Base-by-base conservation (phyloP, 1,140 invertebrate species). In the Philopotamus ludificatus region DNA sequence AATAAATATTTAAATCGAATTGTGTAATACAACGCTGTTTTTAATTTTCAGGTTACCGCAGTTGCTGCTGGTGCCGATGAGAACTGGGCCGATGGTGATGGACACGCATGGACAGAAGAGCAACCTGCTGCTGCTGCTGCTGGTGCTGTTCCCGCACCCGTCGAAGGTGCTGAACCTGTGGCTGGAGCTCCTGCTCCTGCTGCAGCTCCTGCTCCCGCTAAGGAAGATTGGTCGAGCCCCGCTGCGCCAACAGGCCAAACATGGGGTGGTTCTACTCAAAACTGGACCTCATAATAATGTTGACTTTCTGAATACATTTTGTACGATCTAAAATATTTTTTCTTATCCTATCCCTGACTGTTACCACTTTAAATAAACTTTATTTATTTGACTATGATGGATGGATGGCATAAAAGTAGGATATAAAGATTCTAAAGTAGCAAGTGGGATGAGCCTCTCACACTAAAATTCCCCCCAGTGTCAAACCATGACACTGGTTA, bases 261-360 rank as follows among this genome's bases (percentile, higher is more conserved):
- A 10, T 81, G 79, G 79, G 78, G 77, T 58, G 79, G 77, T 28
- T 73, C 75, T 23, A 70, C 74, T 9, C 76, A 77, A 59, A 76
- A 77, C 73, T 81, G 79, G 79, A 76, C 67, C 59, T 72, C 75
- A 10, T 68, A 68, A 55, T 28, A 39, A 22, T 26, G 26, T 8
- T 39, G 23, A 34, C 44, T n/a, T n/a, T n/a, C n/a, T n/a, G n/a
- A n/a, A n/a, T n/a, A n/a, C n/a, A n/a, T n/a, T n/a, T n/a, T n/a
- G n/a, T n/a, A n/a, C n/a, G n/a, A n/a, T n/a, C n/a, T n/a, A n/a
- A n/a, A n/a, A n/a, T n/a, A n/a, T n/a, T n/a, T n/a, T n/a, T n/a
- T n/a, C n/a, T n/a, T n/a, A n/a, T n/a, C n/a, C n/a, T n/a, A n/a
- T n/a, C n/a, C n/a, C n/a, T n/a, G n/a, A n/a, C n/a, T 9, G 39